Evolutionary conservation across 37 sponge, comb jelly and placozoan species (phyloP).

Genomic region (Halisarca cf. caerulea): DNA sequence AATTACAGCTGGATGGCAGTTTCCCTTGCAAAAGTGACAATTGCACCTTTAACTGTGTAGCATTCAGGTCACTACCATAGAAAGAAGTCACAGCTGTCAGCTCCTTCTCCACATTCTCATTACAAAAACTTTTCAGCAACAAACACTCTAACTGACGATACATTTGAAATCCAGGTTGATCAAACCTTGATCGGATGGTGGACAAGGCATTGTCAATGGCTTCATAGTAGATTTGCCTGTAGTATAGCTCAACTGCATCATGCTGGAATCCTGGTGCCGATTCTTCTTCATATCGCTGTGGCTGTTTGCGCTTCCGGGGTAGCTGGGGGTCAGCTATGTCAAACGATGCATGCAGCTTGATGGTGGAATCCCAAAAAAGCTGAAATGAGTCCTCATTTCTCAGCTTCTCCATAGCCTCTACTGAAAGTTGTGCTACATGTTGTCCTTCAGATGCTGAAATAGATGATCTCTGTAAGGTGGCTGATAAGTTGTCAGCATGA

Average conservation of each 20-base stretch:
- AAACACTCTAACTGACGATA: slow-evolving; percentile 9
- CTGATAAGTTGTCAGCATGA: too few relatives aligned
- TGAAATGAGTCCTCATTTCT: background rate
- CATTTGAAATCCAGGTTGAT: background rate
- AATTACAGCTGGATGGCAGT: background rate
- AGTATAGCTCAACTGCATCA: background rate
- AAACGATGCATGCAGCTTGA: background rate
- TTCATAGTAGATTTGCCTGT: too few relatives aligned
- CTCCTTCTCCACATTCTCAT: background rate
- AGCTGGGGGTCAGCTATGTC: background rate
- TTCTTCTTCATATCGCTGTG: slow-evolving; percentile 4
- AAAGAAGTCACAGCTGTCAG: background rate
- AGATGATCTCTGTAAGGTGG: too few relatives aligned
- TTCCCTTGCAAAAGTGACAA: slow-evolving; percentile 15
- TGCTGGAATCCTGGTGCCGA: background rate
- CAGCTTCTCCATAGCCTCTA: slow-evolving; percentile 9
- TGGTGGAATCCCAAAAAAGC: slow-evolving; percentile 2
- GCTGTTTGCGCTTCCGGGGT: slow-evolving; percentile 4
- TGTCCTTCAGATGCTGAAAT: too few relatives aligned
- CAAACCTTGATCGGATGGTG: too few relatives aligned
- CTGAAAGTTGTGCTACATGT: background rate
- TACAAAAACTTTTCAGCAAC: background rate
- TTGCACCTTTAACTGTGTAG: background rate
- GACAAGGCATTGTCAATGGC: too few relatives aligned
- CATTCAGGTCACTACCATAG: background rate